These are phyloP conservation scores for Brachionus angularis DNA, from an alignment of 1,140 invertebrate genomes.

Conservation along the genomic window DNA sequence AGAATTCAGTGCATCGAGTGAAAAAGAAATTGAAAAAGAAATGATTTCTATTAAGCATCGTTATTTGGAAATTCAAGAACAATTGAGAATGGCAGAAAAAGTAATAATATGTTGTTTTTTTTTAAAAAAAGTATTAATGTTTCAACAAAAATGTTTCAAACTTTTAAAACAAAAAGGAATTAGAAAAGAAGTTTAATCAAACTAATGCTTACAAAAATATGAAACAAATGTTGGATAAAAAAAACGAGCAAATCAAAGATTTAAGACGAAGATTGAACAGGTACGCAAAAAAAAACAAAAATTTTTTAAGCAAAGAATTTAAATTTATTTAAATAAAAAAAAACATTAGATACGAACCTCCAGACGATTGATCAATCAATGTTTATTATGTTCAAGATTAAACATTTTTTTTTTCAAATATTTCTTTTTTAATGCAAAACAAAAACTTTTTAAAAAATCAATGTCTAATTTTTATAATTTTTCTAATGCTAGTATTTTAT, in stretches of 20 bases:
- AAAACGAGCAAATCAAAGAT: constrained; percentile 58
- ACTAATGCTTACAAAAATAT: constrained; percentile 64
- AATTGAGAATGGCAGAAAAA: constrained; percentile 59
- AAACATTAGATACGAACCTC: too few species aligned
- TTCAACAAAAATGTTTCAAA: too few species aligned
- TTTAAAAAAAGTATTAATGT: neutral
- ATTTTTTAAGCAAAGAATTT: too few species aligned
- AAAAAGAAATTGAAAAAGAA: constrained; percentile 49
- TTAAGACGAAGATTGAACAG: constrained; percentile 50
- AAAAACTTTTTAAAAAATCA: too few species aligned
- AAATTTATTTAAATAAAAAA: neutral
- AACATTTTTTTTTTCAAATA: neutral
- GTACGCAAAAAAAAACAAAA: too few species aligned
- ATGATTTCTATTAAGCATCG: constrained; percentile 55
- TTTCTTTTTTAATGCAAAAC: too few species aligned
- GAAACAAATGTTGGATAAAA: constrained; percentile 62
- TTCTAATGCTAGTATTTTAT: too few species aligned
- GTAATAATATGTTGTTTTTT: constrained; percentile 46
- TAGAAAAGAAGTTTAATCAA: constrained; percentile 64
- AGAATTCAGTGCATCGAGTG: constrained; percentile 43
- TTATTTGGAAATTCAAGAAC: constrained; percentile 58
- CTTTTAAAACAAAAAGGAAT: constrained; percentile 54
- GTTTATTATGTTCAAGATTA: neutral
- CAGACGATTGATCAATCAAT: neutral
- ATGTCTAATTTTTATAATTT: too few species aligned